Conservation (phyloP, 2,888 invertebrate species). For the Margaritifera margaritifera region DNA sequence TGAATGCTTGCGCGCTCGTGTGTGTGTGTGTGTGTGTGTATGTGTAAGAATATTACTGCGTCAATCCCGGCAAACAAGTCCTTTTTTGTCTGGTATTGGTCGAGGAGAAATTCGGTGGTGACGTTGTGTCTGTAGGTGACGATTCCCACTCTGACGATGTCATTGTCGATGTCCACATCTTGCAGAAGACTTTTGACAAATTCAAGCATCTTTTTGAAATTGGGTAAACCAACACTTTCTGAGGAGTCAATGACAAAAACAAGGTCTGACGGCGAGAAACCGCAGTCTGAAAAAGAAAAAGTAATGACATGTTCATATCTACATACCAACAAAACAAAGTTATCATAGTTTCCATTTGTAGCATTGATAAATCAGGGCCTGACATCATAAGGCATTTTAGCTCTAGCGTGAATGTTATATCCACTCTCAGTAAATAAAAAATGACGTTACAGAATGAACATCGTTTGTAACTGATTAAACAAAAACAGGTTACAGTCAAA, state of each 20-base stretch:
- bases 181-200: slow-evolving; percentile 15
- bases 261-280: slow-evolving; percentile 21
- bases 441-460: too few species aligned
- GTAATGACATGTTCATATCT: too few species aligned
- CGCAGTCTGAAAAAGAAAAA: slow-evolving; percentile 13
- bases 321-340: too few species aligned
- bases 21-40: too few species aligned
- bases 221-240: slow-evolving; percentile 15
- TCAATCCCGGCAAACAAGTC: slow-evolving; percentile 13
- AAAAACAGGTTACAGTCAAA: too few species aligned
- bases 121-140: slow-evolving; percentile 26
- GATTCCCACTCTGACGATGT: slow-evolving; percentile 23
- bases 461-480: too few species aligned
- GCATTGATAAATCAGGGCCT: too few species aligned
- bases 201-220: slow-evolving; percentile 24
- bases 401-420: too few species aligned
- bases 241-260: slow-evolving; percentile 27
- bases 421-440: too few species aligned
- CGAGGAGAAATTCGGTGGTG: slow-evolving; percentile 19
- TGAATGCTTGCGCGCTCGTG: too few species aligned
- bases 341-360: too few species aligned
- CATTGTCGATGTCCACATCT: slow-evolving; percentile 25
- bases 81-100: slow-evolving; percentile 18
- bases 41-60: slow-evolving; percentile 7
- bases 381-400: too few species aligned